Percentiles rank a stretch among this genome's conserved stretches.
Conservation (phyloP, 2,113 vertebrate species). For the Lamprotornis superbus region DNA sequence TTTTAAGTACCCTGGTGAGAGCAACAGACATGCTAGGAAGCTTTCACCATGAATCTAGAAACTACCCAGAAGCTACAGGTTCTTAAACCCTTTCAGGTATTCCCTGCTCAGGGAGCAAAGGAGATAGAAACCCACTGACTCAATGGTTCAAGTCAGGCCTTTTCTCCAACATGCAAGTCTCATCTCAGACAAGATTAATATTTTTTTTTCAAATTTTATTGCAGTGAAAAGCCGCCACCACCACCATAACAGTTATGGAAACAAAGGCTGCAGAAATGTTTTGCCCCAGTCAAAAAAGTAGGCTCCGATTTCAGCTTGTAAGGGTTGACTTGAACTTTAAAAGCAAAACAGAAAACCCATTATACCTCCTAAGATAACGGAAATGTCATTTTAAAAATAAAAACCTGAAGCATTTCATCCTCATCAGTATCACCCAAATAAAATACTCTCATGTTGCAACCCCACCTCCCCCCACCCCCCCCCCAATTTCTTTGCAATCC, state of each 20-base stretch:
- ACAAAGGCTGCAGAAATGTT: background rate
- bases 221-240: background rate
- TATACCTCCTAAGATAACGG: background rate
- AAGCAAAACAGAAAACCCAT: background rate
- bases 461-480: fast-evolving
- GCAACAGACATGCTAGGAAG: background rate
- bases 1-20: background rate
- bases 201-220: background rate
- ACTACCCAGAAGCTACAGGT: background rate
- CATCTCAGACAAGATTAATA: background rate
- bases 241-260: background rate
- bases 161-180: background rate
- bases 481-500: background rate
- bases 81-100: background rate
- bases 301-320: background rate
- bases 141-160: background rate
- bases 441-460: background rate
- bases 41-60: background rate
- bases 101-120: background rate
- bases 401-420: background rate
- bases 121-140: background rate
- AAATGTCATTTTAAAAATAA: background rate
- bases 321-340: background rate
- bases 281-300: background rate
- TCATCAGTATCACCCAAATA: background rate